These are phyloP conservation scores for Cabera pusaria DNA, from an alignment of 2,888 invertebrate genomes.

Conservation along the genomic window DNA sequence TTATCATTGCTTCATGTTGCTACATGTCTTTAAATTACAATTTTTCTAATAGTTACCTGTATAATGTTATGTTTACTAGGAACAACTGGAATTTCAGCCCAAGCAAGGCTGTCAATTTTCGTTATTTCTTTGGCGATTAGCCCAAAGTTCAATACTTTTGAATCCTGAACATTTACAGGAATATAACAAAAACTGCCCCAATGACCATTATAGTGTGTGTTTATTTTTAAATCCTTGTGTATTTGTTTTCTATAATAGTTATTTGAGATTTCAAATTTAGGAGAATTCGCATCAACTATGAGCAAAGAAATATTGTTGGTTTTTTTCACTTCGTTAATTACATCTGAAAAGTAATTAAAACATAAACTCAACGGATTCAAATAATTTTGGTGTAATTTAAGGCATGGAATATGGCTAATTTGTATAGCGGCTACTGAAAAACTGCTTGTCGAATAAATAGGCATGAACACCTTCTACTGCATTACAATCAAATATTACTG, in stretches of 20 bases:
- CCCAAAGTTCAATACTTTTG: neutral
- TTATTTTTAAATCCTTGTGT: constrained; percentile 2
- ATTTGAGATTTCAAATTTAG: neutral
- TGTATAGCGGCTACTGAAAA: too few species aligned
- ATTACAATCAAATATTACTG: too few species aligned
- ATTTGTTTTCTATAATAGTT: constrained; percentile 1
- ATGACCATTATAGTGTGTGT: neutral
- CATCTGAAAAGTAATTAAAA: constrained; percentile 1
- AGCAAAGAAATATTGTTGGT: neutral
- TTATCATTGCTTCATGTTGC: too few species aligned
- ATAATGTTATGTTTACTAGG: too few species aligned
- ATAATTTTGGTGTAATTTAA: too few species aligned
- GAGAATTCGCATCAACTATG: neutral
- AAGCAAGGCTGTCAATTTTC: constrained; percentile 3
- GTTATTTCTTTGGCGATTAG: neutral
- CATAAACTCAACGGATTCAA: too few species aligned
- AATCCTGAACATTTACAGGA: neutral
- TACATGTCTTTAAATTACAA: too few species aligned
- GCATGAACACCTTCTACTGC: too few species aligned
- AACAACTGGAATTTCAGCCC: constrained; percentile 4
- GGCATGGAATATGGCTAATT: neutral
- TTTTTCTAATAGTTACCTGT: too few species aligned
- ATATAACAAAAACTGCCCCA: neutral
- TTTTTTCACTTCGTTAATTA: neutral
- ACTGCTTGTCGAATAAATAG: too few species aligned